phyloP scores from a whole-genome alignment of 2,888 invertebrate species.

The Philaethria dido region DNA sequence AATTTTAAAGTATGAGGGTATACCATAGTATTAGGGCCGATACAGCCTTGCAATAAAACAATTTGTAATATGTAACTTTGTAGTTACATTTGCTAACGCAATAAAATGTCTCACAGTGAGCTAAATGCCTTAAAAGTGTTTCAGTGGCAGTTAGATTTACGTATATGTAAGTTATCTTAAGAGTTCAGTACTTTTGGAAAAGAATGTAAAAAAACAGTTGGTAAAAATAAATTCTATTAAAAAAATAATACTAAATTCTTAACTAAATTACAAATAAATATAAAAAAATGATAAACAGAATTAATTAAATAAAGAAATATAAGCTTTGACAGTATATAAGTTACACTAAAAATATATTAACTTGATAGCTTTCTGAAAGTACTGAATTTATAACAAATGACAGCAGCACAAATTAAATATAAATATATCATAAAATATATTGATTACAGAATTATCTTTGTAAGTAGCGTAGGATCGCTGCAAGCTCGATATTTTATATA shows the following conservation, averaged over 20 bases:
- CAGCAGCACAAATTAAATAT: constrained; percentile 26
- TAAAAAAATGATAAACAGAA: no score
- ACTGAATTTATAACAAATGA: constrained; percentile 24
- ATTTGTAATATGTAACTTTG: constrained; percentile 5
- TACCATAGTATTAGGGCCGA: constrained; percentile 3
- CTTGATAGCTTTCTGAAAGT: constrained; percentile 14
- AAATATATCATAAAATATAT: constrained; percentile 36
- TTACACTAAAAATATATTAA: no score
- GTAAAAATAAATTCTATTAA: no score
- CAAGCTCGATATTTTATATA: constrained; percentile 48
- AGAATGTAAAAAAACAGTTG: no score
- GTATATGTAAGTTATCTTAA: constrained; percentile 23
- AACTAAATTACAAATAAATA: no score
- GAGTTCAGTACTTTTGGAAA: constrained; percentile 19
- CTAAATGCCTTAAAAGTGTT: constrained; percentile 33
- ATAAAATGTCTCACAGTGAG: constrained; percentile 27
- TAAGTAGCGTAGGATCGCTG: constrained; percentile 47
- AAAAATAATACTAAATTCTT: no score
- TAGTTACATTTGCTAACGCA: constrained; percentile 21
- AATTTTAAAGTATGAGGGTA: constrained; percentile 1
- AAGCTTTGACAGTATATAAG: no score
- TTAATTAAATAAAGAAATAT: no score
- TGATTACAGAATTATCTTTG: constrained; percentile 37
- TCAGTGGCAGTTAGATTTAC: constrained; percentile 29
- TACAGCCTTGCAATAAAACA: constrained; percentile 19